Conservation (phyloP, 2,113 vertebrate genomes). For the Scytalopus superciliaris region DNA sequence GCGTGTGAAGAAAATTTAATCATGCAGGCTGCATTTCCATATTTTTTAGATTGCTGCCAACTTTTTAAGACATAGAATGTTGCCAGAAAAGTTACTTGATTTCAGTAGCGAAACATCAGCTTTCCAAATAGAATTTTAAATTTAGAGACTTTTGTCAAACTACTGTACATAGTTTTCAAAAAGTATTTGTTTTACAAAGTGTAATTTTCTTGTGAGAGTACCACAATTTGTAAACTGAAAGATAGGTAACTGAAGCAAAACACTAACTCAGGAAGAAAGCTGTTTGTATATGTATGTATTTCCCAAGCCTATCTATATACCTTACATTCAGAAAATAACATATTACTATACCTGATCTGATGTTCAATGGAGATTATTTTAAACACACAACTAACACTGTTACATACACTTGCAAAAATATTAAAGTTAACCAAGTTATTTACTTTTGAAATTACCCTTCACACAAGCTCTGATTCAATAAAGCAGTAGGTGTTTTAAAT, state of each 20-base stretch:
- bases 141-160: background rate
- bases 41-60: conserved; percentile 20
- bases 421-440: background rate
- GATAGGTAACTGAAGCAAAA: background rate
- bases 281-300: background rate
- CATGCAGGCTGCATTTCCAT: conserved; percentile 5
- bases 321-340: background rate
- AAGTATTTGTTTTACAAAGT: background rate
- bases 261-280: background rate
- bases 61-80: background rate
- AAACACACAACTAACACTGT: background rate
- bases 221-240: background rate
- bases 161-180: background rate
- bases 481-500: background rate
- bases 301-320: background rate
- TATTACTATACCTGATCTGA: background rate
- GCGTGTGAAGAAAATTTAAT: conserved; percentile 25
- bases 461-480: background rate
- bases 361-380: background rate
- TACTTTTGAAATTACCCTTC: background rate
- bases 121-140: background rate
- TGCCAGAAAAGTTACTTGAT: background rate
- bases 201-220: background rate
- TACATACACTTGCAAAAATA: background rate
- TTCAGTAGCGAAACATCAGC: conserved; percentile 12